Percentiles rank a stretch among this genome's conserved stretches.
These are phyloP conservation scores for Sipha flava DNA, from an alignment of 1,140 invertebrate genomes.

Conservation along the genomic window DNA sequence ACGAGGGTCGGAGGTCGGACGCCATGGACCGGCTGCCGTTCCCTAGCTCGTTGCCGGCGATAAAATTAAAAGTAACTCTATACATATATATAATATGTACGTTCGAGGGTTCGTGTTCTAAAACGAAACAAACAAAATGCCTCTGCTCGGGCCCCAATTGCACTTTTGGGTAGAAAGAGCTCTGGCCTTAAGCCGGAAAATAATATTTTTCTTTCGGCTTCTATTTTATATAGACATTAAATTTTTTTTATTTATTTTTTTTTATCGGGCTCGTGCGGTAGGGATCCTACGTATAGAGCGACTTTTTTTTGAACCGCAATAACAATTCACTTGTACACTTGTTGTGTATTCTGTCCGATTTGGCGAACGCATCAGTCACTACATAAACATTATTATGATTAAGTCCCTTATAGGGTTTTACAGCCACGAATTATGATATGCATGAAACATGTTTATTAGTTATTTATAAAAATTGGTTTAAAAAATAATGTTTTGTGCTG, in stretches of 20 bases:
- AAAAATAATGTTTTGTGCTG: neutral
- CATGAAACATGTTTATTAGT: neutral
- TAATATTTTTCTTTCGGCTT: conserved; percentile 9
- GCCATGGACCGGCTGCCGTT: neutral
- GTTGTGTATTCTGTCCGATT: neutral
- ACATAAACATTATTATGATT: neutral
- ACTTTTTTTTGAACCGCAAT: conserved; percentile 16
- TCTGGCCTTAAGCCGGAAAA: neutral
- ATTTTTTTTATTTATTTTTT: neutral
- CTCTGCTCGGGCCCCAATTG: neutral
- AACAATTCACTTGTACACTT: conserved; percentile 6
- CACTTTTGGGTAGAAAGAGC: neutral
- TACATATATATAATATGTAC: neutral
- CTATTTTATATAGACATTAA: neutral
- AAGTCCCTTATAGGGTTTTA: neutral
- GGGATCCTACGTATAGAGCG: neutral
- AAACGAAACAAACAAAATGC: neutral
- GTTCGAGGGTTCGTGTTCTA: neutral
- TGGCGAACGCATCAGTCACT: neutral
- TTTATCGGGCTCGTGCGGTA: neutral
- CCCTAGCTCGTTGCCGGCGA: neutral
- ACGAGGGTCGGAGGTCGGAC: neutral
- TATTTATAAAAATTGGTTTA: neutral
- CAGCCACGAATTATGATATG: neutral
- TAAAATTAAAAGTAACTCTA: conserved; percentile 6